Evolutionary conservation across 2,797 vertebrate species (phyloP).

Genomic region (Ctenopoma multispine): DNA sequence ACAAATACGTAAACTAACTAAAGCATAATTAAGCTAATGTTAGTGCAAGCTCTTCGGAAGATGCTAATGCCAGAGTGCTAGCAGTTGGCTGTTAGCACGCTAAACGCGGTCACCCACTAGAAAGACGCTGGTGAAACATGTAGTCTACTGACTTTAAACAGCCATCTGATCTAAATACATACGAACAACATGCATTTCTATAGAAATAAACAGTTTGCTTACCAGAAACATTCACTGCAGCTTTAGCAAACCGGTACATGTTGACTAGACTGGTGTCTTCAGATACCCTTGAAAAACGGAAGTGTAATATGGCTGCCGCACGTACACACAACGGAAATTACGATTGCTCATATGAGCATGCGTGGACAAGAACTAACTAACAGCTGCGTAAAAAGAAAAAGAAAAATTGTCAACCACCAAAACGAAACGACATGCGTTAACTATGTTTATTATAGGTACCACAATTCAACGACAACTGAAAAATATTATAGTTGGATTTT

Average conservation of each 20-base stretch:
- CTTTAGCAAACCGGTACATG: conserved; percentile 84
- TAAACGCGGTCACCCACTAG: conserved; percentile 39
- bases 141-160: accelerated
- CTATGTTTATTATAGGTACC: accelerated
- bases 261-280: conserved; percentile 12
- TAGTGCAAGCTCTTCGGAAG: accelerated
- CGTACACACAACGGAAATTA: conserved; percentile 50
- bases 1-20: background rate
- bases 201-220: background rate
- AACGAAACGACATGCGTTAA: background rate
- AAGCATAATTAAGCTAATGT: no score
- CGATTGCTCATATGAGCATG: conserved; percentile 11
- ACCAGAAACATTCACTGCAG: conserved; percentile 78
- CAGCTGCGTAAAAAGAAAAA: accelerated
- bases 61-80: conserved; percentile 41
- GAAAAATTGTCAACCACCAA: background rate
- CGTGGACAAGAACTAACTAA: background rate
- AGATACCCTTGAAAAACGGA: conserved; percentile 84
- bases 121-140: background rate
- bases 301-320: conserved; percentile 73
- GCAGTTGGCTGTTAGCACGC: conserved; percentile 16
- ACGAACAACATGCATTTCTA: accelerated
- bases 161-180: accelerated
- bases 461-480: accelerated
- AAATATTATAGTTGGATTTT: background rate